phyloP scores from a whole-genome alignment of 2,113 vertebrate genomes.

The Alethe diademata region DNA sequence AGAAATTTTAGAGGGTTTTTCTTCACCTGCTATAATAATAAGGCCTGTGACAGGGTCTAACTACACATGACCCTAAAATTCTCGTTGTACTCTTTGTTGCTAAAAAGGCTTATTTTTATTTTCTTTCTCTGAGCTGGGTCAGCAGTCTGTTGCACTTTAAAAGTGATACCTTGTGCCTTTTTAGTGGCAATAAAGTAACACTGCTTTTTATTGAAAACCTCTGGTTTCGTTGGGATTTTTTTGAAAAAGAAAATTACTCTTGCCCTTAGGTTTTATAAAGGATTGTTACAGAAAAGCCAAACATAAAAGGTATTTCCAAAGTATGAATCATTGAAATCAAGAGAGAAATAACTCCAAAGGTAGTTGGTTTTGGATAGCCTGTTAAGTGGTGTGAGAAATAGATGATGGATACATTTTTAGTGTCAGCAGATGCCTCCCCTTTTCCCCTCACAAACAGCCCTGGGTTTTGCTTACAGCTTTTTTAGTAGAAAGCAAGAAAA shows the following conservation, averaged over 20 bases:
- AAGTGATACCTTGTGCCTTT: background rate
- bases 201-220: background rate
- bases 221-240: background rate
- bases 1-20: background rate
- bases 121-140: background rate
- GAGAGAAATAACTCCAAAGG: background rate
- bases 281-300: background rate
- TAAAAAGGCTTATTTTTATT: background rate
- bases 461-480: background rate
- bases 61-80: background rate
- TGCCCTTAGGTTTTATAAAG: background rate
- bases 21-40: background rate
- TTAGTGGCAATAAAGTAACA: background rate
- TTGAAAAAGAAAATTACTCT: background rate
- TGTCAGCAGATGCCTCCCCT: background rate
- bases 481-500: background rate
- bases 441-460: background rate
- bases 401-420: background rate
- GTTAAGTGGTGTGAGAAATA: background rate
- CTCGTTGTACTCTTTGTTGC: background rate
- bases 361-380: background rate
- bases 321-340: background rate
- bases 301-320: background rate
- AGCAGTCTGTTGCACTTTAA: background rate
- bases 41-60: background rate